A percentile compares a stretch with the other conserved stretches of the same genome.
These are phyloP conservation scores for Paramuricea clavata DNA, from an alignment of 92 coral and sea anemone genomes.

Conservation along the genomic window DNA sequence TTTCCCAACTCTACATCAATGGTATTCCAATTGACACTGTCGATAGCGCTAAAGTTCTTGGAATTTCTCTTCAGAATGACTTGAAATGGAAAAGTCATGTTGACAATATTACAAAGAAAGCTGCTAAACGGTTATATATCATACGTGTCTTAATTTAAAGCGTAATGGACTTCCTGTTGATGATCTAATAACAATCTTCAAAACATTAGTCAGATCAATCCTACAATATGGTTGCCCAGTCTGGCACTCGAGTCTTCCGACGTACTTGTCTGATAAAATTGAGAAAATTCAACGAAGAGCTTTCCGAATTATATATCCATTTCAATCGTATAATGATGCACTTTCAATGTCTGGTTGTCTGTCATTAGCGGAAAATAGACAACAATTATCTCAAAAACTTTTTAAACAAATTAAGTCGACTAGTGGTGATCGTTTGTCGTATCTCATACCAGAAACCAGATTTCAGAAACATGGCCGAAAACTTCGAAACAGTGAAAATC, in stretches of 20 bases:
- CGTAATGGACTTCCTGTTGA: constrained; percentile 23
- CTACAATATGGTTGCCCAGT: constrained; percentile 25
- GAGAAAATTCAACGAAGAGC: constrained; percentile 16
- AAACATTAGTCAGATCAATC: constrained; percentile 29
- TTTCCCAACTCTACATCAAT: neutral
- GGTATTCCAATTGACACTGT: constrained; percentile 8
- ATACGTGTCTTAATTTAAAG: constrained; percentile 12
- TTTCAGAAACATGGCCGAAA: constrained; percentile 17
- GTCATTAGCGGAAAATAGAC: neutral
- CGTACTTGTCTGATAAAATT: constrained; percentile 17
- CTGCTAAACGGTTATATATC: constrained; percentile 38
- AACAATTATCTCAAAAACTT: constrained; percentile 11
- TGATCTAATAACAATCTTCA: constrained; percentile 23
- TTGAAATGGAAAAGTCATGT: constrained; percentile 17
- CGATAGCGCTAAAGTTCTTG: constrained; percentile 21
- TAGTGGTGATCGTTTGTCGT: constrained; percentile 6
- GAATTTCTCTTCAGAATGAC: neutral
- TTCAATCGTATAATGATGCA: neutral
- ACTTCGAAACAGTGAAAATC: constrained; percentile 10
- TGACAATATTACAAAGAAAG: constrained; percentile 4
- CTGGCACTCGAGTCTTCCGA: constrained; percentile 22
- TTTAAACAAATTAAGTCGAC: neutral
- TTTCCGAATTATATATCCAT: constrained; percentile 27
- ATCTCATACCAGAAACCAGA: constrained; percentile 11
- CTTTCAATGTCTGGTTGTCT: neutral